Evolutionary conservation across 2,888 invertebrate species (phyloP), one percentile per base, ranked within the genome.

Genomic region (Carabus problematicus): DNA sequence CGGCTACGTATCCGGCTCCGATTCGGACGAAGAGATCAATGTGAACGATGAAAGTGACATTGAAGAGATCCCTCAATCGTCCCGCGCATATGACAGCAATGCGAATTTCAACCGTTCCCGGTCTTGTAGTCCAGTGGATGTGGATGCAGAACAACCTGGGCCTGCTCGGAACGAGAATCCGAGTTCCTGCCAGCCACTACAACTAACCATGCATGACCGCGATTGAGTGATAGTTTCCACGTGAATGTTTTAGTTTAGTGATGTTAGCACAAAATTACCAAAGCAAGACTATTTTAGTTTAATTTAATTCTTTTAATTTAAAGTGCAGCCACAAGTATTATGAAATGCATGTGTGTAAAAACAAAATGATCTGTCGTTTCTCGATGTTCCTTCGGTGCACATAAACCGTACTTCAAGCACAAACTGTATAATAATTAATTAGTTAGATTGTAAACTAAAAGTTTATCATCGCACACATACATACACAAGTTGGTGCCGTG

Each of bases 1-100:
- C n/a, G 73, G 73, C 62, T 72, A 75, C 55, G 83, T 84, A 74
- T 85, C 86, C 8, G 88, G 88, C 76, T 86, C 87, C 16, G 88
- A 88, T 76, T 86, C 87, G 16, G 93, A 93, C 76, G 91, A 90
- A 79, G 94, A 94, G 82, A 94, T 94, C 77, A 93, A 93, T 81
- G 93, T 94, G 8, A 92, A 94, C 78, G 93, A 93, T 75, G 88
- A 88, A 75, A 90, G 89, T 59, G 91, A 91, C 73, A 84, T 86
- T 64, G 90, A 90, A 67, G 79, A 81, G 72, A 79, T 82, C 8
- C 83, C 83, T 70, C 16, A n/a, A 14, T 14, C 16, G 12, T 19
- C 18, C 9, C 8, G 16, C 81, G 79, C 71, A 63, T 12, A 52
- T 58, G 60, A 56, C 72, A 71, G 69, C 45, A 76, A 78, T 61